phyloP scores from a whole-genome alignment of 2,797 vertebrate genomes.

The Notamacropus eugenii region DNA sequence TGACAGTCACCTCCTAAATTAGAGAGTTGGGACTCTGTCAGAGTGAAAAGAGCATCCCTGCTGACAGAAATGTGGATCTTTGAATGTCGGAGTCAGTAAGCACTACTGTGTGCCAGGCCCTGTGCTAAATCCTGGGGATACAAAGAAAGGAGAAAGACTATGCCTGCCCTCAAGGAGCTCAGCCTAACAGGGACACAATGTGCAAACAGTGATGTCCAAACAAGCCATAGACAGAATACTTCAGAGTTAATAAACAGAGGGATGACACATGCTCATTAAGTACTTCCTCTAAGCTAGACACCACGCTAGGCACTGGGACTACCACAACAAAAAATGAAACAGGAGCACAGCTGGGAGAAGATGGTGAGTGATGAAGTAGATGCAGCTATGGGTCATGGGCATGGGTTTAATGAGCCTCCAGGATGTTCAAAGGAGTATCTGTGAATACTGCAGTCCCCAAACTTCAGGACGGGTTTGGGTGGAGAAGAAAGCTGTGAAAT shows the following conservation, averaged over 20 bases:
- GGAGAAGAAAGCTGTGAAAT: not conserved
- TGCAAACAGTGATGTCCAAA: not conserved
- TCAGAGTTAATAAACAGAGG: not conserved
- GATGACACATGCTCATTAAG: accelerated
- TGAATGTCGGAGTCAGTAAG: not conserved
- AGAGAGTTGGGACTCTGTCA: not conserved
- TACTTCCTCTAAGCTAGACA: not conserved
- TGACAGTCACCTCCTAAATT: not conserved
- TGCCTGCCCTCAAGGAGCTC: not conserved
- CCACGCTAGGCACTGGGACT: not conserved
- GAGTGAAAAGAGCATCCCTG: not conserved
- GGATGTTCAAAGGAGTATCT: not conserved
- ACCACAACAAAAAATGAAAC: not conserved
- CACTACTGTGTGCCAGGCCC: not conserved
- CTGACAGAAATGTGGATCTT: not conserved
- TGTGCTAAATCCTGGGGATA: not conserved
- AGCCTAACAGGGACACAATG: not conserved
- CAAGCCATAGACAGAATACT: not conserved
- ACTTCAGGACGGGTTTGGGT: not conserved
- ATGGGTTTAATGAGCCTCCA: not conserved
- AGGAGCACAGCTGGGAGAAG: not conserved
- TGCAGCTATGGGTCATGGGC: not conserved
- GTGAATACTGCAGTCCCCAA: not conserved
- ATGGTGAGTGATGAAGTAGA: not conserved
- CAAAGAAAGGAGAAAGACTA: not conserved